Conservation (phyloP, 23 tunicate genomes). For the Ciona savignyi region DNA sequence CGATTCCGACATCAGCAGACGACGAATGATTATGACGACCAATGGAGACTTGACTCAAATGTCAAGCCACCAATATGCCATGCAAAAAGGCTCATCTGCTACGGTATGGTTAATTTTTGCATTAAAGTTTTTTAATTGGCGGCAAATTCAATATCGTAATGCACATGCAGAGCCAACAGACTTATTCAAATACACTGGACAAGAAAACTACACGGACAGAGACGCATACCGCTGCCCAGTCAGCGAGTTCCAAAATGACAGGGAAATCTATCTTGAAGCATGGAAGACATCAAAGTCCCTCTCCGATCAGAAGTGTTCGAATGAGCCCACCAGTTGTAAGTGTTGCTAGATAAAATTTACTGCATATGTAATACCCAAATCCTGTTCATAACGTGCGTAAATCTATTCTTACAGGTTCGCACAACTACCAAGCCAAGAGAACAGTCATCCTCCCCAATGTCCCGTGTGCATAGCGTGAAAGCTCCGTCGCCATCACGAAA, state of each 20-base stretch:
- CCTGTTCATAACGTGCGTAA: too few species aligned
- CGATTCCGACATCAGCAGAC: constrained; percentile 1
- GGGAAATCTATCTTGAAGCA: constrained; percentile 35
- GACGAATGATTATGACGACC: constrained; percentile 2
- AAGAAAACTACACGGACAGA: constrained; percentile 8
- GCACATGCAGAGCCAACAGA: constrained; percentile 3
- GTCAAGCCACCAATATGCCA: constrained; percentile 20
- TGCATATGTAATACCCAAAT: too few species aligned
- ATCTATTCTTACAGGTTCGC: too few species aligned
- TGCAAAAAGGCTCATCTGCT: constrained; percentile 28
- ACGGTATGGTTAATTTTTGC: constrained; percentile 3
- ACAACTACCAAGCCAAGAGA: constrained; percentile 13
- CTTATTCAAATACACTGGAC: constrained; percentile 6
- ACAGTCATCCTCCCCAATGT: constrained; percentile 42
- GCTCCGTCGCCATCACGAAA: constrained; percentile 63
- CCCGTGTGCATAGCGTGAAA: constrained; percentile 59
- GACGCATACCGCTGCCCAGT: background rate
- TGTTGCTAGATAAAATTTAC: background rate
- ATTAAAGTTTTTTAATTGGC: background rate
- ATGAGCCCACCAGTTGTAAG: constrained; percentile 88
- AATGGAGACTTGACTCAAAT: constrained; percentile 18
- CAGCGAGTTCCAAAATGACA: background rate
- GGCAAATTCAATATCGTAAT: background rate
- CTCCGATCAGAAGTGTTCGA: constrained; percentile 76
- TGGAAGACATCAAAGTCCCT: constrained; percentile 50